A percentile compares a stretch with the other conserved stretches of the same genome.
phyloP scores from a whole-genome alignment of 1,140 invertebrate genomes.

The Bilobella aurantiaca region DNA sequence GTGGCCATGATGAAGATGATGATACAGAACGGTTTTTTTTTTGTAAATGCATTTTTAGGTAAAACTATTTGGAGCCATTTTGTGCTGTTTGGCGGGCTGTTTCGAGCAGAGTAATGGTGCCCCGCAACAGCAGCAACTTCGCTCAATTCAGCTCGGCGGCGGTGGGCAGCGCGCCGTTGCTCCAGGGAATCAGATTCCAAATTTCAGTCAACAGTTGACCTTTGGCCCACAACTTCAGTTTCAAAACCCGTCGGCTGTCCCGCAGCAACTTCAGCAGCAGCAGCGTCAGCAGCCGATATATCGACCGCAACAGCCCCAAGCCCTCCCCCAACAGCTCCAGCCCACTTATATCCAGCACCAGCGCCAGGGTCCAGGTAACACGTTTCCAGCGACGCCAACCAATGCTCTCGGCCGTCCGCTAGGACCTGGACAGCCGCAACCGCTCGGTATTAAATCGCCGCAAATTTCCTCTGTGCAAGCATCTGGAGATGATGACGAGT shows the following conservation, averaged over 20 bases:
- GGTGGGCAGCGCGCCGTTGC: slow-evolving; percentile 19
- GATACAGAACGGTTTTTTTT: too few species aligned
- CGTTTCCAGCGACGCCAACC: neutral
- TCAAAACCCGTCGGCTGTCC: slow-evolving; percentile 5
- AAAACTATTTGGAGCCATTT: too few species aligned
- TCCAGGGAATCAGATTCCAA: slow-evolving; percentile 22
- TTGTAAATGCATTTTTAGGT: too few species aligned
- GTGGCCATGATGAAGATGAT: too few species aligned
- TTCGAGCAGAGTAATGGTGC: neutral
- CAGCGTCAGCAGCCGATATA: slow-evolving; percentile 5
- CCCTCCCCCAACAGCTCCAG: slow-evolving; percentile 1
- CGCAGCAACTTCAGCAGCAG: slow-evolving; percentile 11
- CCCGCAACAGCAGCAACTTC: slow-evolving; percentile 5
- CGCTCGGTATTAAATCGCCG: neutral
- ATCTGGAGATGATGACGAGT: slow-evolving; percentile 18
- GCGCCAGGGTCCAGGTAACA: too few species aligned
- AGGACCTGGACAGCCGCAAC: neutral
- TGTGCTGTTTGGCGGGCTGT: neutral
- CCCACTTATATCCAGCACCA: neutral
- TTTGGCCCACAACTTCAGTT: slow-evolving; percentile 1
- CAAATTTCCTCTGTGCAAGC: neutral
- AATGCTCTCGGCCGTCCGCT: too few species aligned
- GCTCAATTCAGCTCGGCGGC: slow-evolving; percentile 14
- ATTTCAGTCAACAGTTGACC: slow-evolving; percentile 22
- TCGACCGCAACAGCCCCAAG: neutral